These are phyloP conservation scores for Geotria australis DNA, from an alignment of 2,797 vertebrate genomes.

Conservation along the genomic window DNA sequence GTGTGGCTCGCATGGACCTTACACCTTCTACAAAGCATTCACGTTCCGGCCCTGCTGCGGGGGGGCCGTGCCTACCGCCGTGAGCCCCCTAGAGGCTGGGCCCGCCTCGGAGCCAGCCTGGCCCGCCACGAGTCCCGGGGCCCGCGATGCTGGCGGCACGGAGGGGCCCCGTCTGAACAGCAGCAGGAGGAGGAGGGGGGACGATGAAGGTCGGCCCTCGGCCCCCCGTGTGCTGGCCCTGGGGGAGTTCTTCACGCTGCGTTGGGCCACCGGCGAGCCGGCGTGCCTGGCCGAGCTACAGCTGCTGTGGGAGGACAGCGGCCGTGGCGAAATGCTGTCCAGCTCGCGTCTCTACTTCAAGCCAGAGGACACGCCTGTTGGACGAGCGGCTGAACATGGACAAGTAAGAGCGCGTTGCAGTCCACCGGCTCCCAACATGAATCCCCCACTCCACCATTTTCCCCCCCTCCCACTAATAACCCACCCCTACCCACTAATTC, in stretches of 20 bases:
- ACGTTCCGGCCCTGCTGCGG: conserved; percentile 4
- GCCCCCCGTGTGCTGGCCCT: conserved; percentile 4
- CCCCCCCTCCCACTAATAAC: too few species aligned
- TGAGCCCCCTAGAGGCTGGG: too few species aligned
- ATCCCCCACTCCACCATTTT: too few species aligned
- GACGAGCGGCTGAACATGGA: conserved; percentile 23
- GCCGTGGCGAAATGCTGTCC: conserved; percentile 22
- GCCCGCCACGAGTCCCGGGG: too few species aligned
- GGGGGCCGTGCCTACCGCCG: conserved; percentile 1
- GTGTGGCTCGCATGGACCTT: conserved; percentile 26
- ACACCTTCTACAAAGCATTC: conserved; percentile 33
- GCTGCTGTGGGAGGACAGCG: conserved; percentile 29
- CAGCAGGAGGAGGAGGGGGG: conserved; percentile 11
- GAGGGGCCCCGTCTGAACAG: too few species aligned
- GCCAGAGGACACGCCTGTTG: conserved; percentile 29
- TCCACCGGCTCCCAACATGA: too few species aligned
- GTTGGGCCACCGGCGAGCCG: conserved; percentile 21
- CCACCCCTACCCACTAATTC: too few species aligned
- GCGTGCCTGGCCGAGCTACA: conserved; percentile 31
- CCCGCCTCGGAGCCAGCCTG: too few species aligned
- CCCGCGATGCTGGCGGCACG: too few species aligned
- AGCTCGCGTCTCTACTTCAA: conserved; percentile 28
- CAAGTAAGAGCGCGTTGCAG: conserved; percentile 12
- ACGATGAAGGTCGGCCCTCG: too few species aligned
- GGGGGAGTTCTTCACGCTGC: conserved; percentile 31